Evolutionary conservation across 1,140 invertebrate species (phyloP), one percentile per base, ranked within the genome.

Genomic region (Pinna nobilis): DNA sequence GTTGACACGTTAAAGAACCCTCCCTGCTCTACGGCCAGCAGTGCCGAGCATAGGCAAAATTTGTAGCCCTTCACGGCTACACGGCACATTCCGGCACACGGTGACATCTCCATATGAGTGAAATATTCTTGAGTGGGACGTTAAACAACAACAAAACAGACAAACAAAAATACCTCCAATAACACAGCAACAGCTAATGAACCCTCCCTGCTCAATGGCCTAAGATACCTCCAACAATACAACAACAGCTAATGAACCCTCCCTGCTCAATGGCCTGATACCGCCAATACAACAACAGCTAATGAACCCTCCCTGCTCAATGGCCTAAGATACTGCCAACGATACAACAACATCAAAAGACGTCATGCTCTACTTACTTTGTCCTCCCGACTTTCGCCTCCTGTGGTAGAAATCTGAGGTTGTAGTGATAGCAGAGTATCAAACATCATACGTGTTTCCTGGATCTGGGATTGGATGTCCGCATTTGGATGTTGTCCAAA

Each of bases 401-500:
- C 70, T 47, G 66, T 71, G 15, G 67, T 66, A 9, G 82, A 82
- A n/a, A 85, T 74, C 64, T 87, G 84, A 20, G 89, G 88, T 69
- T 89, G 88, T 39, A 89, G 83, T 39, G 86, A 89, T 15, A 89
- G 77, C 44, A 90, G 74, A n/a, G 89, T 88, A 59, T 89, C 85
- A 78, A 91, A 89, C 70, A 91, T 74, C 49, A 86, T 72, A 28
- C 85, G 75, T 1, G 89, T 89, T 60, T 90, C 87, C 67, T 88
- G 82, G 35, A 90, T 89, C 82, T 89, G 88, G 15, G 89, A 89
- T 6, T 86, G 76, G 57, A 91, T 90, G 76, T 53, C 59, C 2
- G 87, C 88, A 80, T 91, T 91, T 13, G 85, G 84, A 70, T 90
- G 89, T 68, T 90, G 90, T 90, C 91, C 85, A 84, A 96, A 95